Percentiles rank a stretch among this genome's conserved stretches.
These are phyloP conservation scores for Macropis europaea DNA, from an alignment of 2,888 invertebrate genomes.

Conservation along the genomic window DNA sequence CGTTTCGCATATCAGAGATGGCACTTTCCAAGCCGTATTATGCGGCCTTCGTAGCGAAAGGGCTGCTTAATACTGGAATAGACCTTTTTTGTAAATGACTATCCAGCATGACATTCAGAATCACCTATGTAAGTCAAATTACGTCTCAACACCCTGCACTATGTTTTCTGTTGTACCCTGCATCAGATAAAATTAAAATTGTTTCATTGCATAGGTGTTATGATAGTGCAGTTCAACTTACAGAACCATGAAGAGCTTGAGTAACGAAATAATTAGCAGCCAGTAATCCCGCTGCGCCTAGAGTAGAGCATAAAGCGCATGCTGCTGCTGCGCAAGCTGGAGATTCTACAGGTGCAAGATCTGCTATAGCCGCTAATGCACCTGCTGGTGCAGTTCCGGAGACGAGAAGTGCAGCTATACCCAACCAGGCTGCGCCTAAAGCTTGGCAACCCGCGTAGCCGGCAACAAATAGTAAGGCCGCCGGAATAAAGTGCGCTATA, in stretches of 20 bases:
- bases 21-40: too few relatives aligned
- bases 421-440: conserved; percentile 82
- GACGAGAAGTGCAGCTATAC: conserved; percentile 82
- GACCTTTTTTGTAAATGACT: too few relatives aligned
- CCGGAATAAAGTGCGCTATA: conserved; percentile 82
- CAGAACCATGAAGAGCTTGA: conserved; percentile 83
- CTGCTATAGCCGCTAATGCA: conserved; percentile 83
- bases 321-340: conserved; percentile 78
- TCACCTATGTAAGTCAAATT: too few relatives aligned
- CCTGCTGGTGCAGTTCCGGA: conserved; percentile 83
- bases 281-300: conserved; percentile 82
- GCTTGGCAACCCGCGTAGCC: conserved; percentile 84
- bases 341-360: conserved; percentile 82
- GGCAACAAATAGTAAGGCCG: conserved; percentile 82
- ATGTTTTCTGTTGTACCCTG: too few relatives aligned
- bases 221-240: conserved; percentile 69
- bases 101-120: too few relatives aligned
- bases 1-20: too few relatives aligned
- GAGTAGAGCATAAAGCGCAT: conserved; percentile 81
- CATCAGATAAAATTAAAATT: not conserved
- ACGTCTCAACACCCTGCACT: too few relatives aligned
- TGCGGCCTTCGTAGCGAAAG: too few relatives aligned
- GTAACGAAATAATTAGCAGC: conserved; percentile 83
- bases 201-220: not conserved
- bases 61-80: too few relatives aligned